Percentiles rank a stretch among this genome's conserved stretches.
These are phyloP conservation scores for Meteorus sp. DNA, from an alignment of 1,140 invertebrate species.

Conservation along the genomic window DNA sequence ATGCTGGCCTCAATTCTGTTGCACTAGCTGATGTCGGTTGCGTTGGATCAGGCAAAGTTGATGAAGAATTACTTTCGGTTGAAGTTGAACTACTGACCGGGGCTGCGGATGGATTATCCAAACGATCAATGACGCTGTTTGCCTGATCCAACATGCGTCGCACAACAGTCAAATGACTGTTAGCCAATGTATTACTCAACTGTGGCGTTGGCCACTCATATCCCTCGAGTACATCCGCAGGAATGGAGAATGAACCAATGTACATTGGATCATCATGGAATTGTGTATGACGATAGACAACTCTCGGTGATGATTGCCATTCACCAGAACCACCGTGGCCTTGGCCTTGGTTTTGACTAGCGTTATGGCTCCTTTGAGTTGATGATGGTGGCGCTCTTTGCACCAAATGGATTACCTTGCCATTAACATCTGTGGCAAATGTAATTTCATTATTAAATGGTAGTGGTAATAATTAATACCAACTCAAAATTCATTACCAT, in stretches of 20 bases:
- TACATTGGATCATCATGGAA: constrained; percentile 63
- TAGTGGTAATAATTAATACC: no score
- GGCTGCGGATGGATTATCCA: constrained; percentile 57
- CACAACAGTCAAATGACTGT: constrained; percentile 52
- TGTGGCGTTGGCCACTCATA: constrained; percentile 50
- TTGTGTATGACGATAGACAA: constrained; percentile 46
- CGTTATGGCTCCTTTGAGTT: constrained; percentile 44
- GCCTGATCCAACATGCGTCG: constrained; percentile 54
- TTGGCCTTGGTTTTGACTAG: constrained; percentile 43
- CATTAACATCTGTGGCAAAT: constrained; percentile 83
- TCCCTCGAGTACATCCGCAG: constrained; percentile 62
- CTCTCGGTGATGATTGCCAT: constrained; percentile 29
- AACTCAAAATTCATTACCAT: constrained; percentile 69
- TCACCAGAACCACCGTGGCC: constrained; percentile 38
- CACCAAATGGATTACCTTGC: constrained; percentile 93
- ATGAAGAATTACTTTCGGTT: constrained; percentile 4
- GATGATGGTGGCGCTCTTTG: constrained; percentile 73
- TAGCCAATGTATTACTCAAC: constrained; percentile 51
- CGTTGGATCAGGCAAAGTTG: not conserved
- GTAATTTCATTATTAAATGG: no score
- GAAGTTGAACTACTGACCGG: constrained; percentile 26
- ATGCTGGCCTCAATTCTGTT: no score
- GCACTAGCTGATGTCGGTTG: no score
- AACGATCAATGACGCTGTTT: constrained; percentile 46
- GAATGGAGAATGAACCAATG: constrained; percentile 67